A percentile compares a stretch with the other conserved stretches of the same genome.
These are phyloP conservation scores for Limenitis camilla DNA, from an alignment of 2,888 invertebrate genomes.

Conservation along the genomic window DNA sequence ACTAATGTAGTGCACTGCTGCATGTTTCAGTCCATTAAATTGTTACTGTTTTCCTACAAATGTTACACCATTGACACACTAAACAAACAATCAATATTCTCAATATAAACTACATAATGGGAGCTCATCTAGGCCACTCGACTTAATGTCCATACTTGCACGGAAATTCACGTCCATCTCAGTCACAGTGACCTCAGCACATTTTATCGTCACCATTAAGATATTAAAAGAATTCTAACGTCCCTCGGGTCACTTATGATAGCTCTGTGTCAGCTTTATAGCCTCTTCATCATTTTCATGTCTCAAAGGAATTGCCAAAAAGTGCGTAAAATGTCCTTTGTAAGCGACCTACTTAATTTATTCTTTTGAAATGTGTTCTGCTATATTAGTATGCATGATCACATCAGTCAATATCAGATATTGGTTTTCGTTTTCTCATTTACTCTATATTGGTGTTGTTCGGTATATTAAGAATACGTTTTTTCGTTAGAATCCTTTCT, in stretches of 20 bases:
- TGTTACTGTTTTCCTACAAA: conserved; percentile 4
- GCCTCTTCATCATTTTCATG: conserved; percentile 29
- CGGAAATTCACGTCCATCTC: conserved; percentile 17
- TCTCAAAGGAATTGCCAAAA: conserved; percentile 10
- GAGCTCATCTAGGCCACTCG: conserved; percentile 9
- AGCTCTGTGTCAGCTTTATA: conserved; percentile 38
- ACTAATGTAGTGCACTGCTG: no score
- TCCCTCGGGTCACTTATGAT: conserved; percentile 26
- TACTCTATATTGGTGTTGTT: background rate
- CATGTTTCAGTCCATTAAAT: background rate
- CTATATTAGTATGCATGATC: conserved; percentile 1
- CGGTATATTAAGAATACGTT: background rate
- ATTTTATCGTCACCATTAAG: conserved; percentile 35
- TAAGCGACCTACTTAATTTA: conserved; percentile 1
- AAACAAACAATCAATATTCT: conserved; percentile 11
- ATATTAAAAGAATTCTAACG: conserved; percentile 50
- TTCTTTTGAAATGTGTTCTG: background rate
- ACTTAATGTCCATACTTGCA: conserved; percentile 15
- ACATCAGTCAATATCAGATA: conserved; percentile 1
- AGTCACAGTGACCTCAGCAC: conserved; percentile 10
- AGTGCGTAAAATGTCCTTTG: background rate
- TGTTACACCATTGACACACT: conserved; percentile 10
- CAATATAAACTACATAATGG: conserved; percentile 6
- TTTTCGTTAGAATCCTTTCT: no score
- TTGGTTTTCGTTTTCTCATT: conserved; percentile 5